These are phyloP conservation scores for Hippocampus zosterae DNA, from an alignment of 2,113 vertebrate genomes.

Conservation along the genomic window DNA sequence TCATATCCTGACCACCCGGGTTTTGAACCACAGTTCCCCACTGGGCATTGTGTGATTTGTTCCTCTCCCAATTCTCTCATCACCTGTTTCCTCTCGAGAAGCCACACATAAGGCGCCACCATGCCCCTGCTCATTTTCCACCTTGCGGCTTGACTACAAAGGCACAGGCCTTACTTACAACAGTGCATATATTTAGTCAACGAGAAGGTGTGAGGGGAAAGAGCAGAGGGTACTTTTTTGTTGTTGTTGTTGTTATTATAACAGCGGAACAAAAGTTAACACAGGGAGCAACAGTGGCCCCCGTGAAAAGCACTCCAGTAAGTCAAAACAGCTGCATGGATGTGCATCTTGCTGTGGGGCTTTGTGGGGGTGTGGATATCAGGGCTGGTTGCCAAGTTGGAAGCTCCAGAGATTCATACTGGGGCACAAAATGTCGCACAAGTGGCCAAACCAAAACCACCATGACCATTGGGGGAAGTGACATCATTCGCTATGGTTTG, in stretches of 20 bases:
- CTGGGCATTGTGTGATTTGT: slow-evolving; percentile 52
- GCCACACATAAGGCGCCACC: slow-evolving; percentile 54
- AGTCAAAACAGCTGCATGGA: slow-evolving; percentile 39
- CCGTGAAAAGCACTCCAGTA: slow-evolving; percentile 24
- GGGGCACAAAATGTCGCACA: slow-evolving; percentile 69
- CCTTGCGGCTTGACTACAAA: slow-evolving; percentile 60
- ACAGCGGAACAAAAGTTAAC: slow-evolving; percentile 31
- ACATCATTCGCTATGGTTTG: slow-evolving; percentile 74
- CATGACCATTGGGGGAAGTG: slow-evolving; percentile 74
- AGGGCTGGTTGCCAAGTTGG: slow-evolving; percentile 55
- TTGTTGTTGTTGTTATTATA: not conserved
- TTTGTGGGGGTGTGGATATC: slow-evolving; percentile 35
- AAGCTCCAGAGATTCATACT: slow-evolving; percentile 58
- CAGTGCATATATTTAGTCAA: slow-evolving; percentile 11
- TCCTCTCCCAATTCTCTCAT: slow-evolving; percentile 61
- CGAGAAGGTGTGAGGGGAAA: slow-evolving; percentile 25
- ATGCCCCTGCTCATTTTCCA: slow-evolving; percentile 26
- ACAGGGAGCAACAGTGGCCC: slow-evolving; percentile 26
- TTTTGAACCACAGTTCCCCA: slow-evolving; percentile 54
- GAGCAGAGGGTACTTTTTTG: slow-evolving; percentile 1
- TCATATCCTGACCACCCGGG: slow-evolving; percentile 66
- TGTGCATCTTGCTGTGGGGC: slow-evolving; percentile 26
- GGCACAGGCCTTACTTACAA: slow-evolving; percentile 29
- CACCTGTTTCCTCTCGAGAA: slow-evolving; percentile 61
- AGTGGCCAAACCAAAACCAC: slow-evolving; percentile 71